phyloP scores from a whole-genome alignment of 2,113 vertebrate genomes.

The Anhinga rufa region DNA sequence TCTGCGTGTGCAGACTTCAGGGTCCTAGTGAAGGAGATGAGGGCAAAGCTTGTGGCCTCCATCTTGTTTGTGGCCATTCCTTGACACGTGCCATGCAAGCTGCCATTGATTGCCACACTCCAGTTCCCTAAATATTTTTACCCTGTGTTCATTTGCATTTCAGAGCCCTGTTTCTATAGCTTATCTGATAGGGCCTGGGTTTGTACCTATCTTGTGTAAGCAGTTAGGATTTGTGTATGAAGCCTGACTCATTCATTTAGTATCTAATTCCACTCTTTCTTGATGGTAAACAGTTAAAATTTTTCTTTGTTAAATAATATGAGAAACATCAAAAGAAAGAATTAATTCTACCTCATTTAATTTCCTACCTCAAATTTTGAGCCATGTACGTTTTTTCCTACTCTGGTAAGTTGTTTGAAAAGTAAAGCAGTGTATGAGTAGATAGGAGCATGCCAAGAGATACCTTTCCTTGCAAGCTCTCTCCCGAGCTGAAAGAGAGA shows the following conservation, averaged over 20 bases:
- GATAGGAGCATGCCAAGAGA: not conserved
- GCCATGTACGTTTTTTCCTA: not conserved
- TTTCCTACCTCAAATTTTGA: not conserved
- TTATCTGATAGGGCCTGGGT: not conserved
- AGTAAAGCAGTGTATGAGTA: not conserved
- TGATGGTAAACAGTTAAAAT: not conserved
- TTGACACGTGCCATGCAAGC: not conserved
- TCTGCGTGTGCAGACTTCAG: not conserved
- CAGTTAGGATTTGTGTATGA: not conserved
- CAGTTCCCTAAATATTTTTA: not conserved
- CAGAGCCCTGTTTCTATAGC: not conserved
- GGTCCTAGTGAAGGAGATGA: not conserved
- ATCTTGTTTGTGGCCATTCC: not conserved
- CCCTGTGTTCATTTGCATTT: not conserved
- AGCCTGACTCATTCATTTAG: not conserved
- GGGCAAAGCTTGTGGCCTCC: not conserved
- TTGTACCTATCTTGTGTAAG: not conserved
- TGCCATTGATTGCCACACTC: not conserved
- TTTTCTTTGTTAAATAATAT: not conserved
- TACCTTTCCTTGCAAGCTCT: not conserved
- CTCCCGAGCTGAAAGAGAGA: not conserved
- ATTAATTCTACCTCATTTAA: not conserved
- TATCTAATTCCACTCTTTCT: not conserved
- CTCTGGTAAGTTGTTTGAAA: not conserved
- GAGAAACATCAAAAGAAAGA: not conserved